phyloP scores from a whole-genome alignment of 2,113 vertebrate genomes.

The Dinomys branickii region DNA sequence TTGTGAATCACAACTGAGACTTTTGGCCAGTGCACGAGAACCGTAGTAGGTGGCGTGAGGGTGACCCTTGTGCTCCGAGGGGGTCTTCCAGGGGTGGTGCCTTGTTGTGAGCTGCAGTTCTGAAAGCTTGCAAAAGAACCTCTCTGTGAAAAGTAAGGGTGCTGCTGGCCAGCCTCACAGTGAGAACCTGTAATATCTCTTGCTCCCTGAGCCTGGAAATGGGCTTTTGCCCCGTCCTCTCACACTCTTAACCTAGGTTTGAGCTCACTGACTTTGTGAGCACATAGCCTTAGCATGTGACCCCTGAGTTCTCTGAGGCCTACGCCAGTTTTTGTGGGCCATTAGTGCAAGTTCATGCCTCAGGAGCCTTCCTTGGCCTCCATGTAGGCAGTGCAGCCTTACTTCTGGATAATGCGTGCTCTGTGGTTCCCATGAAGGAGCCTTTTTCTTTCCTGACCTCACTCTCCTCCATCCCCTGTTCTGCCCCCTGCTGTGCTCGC shows the following conservation, averaged over 20 bases:
- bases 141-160: neutral
- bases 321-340: neutral
- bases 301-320: neutral
- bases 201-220: neutral
- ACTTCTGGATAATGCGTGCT: neutral
- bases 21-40: neutral
- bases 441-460: neutral
- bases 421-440: neutral
- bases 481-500: neutral
- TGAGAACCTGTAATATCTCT: neutral
- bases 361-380: neutral
- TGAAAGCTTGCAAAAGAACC: neutral
- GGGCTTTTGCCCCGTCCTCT: neutral
- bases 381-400: no score
- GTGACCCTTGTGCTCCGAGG: neutral
- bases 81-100: neutral
- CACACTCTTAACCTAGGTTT: neutral
- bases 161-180: neutral
- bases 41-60: neutral
- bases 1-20: neutral
- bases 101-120: conserved; percentile 25
- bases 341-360: neutral
- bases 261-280: neutral
- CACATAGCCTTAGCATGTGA: neutral
- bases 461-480: neutral